A percentile compares a stretch with the other conserved stretches of the same genome.
phyloP scores from a whole-genome alignment of 2,797 vertebrate genomes.

The Ctenopoma multispine region DNA sequence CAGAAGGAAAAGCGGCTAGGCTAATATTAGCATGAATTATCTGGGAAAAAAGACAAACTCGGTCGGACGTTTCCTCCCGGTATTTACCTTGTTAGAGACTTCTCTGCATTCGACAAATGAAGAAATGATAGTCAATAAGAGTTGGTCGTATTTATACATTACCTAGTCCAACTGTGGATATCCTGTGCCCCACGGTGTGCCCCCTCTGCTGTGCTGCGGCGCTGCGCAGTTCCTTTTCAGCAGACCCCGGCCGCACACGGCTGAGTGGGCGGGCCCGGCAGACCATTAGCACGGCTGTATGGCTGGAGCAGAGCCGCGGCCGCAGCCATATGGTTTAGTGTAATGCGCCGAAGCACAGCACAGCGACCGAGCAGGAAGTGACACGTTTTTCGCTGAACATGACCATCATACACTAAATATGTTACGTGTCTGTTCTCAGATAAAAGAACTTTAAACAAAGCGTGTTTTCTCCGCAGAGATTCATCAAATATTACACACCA shows the following conservation, averaged over 20 bases:
- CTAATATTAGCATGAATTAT: slow-evolving; percentile 32
- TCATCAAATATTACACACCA: no score
- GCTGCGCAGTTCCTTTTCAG: slow-evolving; percentile 64
- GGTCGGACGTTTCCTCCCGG: not conserved
- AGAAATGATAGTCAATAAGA: slow-evolving; percentile 76
- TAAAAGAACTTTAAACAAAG: no score
- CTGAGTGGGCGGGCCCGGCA: not conserved
- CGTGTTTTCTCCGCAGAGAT: no score
- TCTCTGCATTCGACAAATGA: slow-evolving; percentile 87
- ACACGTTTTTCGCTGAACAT: no score
- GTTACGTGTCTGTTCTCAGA: no score
- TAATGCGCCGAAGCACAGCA: no score
- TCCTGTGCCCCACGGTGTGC: slow-evolving; percentile 48
- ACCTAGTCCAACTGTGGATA: slow-evolving; percentile 3
- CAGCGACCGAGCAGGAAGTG: no score
- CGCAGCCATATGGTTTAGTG: no score
- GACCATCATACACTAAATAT: no score
- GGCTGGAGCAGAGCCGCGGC: no score
- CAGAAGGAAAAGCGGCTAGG: slow-evolving; percentile 11
- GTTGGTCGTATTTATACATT: slow-evolving; percentile 4
- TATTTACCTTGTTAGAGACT: slow-evolving; percentile 87
- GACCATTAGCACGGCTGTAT: no score
- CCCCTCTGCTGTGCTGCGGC: slow-evolving; percentile 50
- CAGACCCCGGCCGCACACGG: slow-evolving; percentile 7
- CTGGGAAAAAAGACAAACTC: no score